phyloP scores from a whole-genome alignment of 2,888 invertebrate genomes.

The Ochropleura leucogaster region DNA sequence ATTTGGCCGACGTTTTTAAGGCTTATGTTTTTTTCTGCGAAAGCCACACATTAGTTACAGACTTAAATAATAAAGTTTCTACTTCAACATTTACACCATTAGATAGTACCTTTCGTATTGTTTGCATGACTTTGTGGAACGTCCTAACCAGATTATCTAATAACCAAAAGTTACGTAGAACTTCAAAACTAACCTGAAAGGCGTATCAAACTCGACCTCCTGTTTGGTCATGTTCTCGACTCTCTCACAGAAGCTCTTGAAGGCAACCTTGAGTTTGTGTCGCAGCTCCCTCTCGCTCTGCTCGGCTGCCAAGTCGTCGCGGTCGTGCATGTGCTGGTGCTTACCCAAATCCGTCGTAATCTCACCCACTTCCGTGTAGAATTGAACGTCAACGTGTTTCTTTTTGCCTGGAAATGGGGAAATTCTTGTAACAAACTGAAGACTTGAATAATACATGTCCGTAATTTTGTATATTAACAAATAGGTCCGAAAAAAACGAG shows the following conservation, averaged over 20 bases:
- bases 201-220: slow-evolving; percentile 99
- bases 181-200: slow-evolving; percentile 92
- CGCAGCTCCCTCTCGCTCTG: slow-evolving; percentile 99
- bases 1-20: neutral
- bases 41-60: neutral
- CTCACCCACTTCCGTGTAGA: slow-evolving; percentile 99
- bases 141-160: neutral
- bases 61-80: neutral
- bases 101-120: neutral
- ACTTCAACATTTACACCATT: neutral
- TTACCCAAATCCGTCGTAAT: slow-evolving; percentile 99
- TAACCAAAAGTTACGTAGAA: neutral
- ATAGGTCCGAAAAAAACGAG: neutral
- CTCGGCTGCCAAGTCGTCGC: slow-evolving; percentile 99
- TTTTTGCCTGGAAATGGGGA: slow-evolving; percentile 92
- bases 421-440: neutral
- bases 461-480: neutral
- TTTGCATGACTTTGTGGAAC: neutral
- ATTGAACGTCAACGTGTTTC: slow-evolving; percentile 99
- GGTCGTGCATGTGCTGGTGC: slow-evolving; percentile 99
- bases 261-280: slow-evolving; percentile 99
- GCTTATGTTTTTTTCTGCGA: neutral
- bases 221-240: slow-evolving; percentile 98
- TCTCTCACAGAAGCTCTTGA: slow-evolving; percentile 99
- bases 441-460: too few relatives aligned